These are phyloP conservation scores for Linnaemya tessellans DNA, from an alignment of 2,888 invertebrate species.

Conservation along the genomic window DNA sequence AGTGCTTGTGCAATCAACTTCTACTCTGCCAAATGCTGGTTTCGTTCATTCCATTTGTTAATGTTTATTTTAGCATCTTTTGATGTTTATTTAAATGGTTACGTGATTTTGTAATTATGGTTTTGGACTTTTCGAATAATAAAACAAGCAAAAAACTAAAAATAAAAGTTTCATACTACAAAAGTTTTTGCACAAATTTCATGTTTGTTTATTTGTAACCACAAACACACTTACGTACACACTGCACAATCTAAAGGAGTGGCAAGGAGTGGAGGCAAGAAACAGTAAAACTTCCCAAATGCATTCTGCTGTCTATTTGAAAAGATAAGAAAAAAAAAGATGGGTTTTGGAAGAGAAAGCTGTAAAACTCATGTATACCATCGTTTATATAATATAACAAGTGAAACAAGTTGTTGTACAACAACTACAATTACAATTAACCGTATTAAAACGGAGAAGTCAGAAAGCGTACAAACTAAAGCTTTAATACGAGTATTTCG, in stretches of 20 bases:
- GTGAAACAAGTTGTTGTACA: conserved; percentile 4
- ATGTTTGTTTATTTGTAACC: conserved; percentile 31
- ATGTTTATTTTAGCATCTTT: conserved; percentile 67
- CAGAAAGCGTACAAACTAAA: not conserved
- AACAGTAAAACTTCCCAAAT: conserved; percentile 8
- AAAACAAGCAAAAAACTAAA: not conserved
- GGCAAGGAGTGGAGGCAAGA: not conserved
- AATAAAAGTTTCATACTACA: conserved; percentile 16
- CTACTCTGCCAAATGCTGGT: not conserved
- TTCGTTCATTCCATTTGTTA: conserved; percentile 32
- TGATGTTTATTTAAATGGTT: conserved; percentile 74
- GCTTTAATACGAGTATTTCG: too few species aligned
- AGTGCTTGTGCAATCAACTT: not conserved
- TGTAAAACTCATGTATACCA: not conserved
- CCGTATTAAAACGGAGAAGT: not conserved
- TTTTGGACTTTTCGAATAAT: conserved; percentile 55
- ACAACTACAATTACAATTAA: conserved; percentile 8
- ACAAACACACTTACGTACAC: not conserved
- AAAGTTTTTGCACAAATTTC: conserved; percentile 46
- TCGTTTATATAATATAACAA: not conserved
- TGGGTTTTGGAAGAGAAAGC: not conserved
- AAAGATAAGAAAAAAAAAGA: too few species aligned
- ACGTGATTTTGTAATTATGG: conserved; percentile 74
- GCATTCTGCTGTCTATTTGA: conserved; percentile 37
- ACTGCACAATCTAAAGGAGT: not conserved